These are phyloP conservation scores for Plutomurus gul DNA, from an alignment of 1,140 invertebrate species.

Conservation along the genomic window DNA sequence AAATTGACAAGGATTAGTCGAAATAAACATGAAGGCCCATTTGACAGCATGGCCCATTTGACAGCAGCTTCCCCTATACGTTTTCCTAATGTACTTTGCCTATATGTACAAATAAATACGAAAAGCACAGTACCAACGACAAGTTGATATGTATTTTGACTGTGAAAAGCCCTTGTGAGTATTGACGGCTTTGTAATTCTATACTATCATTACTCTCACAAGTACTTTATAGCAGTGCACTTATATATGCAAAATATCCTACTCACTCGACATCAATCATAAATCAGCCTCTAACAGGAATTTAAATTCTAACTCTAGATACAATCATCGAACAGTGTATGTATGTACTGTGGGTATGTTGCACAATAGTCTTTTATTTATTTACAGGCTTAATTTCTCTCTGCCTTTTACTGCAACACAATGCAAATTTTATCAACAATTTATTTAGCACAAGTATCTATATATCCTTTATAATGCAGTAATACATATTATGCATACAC, in stretches of 20 bases:
- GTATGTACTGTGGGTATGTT: background rate
- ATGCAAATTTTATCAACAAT: background rate
- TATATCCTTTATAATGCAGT: background rate
- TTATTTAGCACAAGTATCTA: background rate
- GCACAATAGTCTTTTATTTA: background rate
- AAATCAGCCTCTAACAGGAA: background rate
- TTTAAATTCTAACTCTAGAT: background rate
- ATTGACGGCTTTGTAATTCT: background rate
- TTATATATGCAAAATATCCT: background rate
- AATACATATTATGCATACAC: background rate
- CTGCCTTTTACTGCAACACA: background rate
- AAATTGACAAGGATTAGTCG: too few species aligned
- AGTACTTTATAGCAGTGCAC: background rate
- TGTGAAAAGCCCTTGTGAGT: too few species aligned
- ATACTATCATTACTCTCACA: background rate
- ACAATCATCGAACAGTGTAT: background rate
- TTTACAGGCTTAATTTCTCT: background rate
- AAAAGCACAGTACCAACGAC: too few species aligned
- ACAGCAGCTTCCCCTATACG: too few species aligned
- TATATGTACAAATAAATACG: too few species aligned
- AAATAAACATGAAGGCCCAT: too few species aligned
- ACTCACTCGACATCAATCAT: background rate
- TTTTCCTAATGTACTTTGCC: too few species aligned
- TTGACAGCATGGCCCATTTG: too few species aligned
- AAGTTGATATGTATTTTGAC: too few species aligned